Evolutionary conservation across 2,888 invertebrate genomes (phyloP), one percentile per base, ranked within the genome.

Genomic region (Sialis lutaria): DNA sequence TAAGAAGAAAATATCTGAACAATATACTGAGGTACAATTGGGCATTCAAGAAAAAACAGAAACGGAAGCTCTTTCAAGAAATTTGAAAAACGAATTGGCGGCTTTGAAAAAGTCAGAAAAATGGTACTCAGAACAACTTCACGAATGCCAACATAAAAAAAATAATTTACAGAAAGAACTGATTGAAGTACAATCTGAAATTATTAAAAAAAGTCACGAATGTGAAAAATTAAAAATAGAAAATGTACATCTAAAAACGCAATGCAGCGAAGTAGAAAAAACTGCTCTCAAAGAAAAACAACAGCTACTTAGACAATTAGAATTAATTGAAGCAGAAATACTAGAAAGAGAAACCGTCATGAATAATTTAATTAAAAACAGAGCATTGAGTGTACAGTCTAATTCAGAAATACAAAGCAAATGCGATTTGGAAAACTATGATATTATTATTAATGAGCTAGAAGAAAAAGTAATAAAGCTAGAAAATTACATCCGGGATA

Each of bases 1-100:
- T 5, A 50, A 50, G 46, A 46, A 46, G 33, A 50, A 50, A 48
- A 50, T 50, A 31, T 47, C 50, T 13, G 50, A 50, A 37, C 50
- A 50, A 40, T 48, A 48, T 50, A 46, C 48, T 44, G 48, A 50
- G 45, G 31, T 50, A 39, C 50, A 50, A 44, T 41, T 42, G 43
- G 43, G 40, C 8, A 37, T 50, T 41, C 50, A 50, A 40, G 50
- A 48, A n/a, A 50, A 48, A 44, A 40, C 46, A 46, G 42, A 46
- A 46, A 31, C 45, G 40, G 48, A 50, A 42, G 48, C 48, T 13
- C 40, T 44, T 6, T 46, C 48, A 10, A 40, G 45, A 9, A 48
- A 48, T 8, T 44, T 46, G 32, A 50, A 48, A 13, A 46, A 48
- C 41, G 50, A 48, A 12, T 46, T 50, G 10, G 46, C 48, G 10